These are phyloP conservation scores for Pristionchus japonicus DNA, from an alignment of 2,888 invertebrate species.

Conservation along the genomic window DNA sequence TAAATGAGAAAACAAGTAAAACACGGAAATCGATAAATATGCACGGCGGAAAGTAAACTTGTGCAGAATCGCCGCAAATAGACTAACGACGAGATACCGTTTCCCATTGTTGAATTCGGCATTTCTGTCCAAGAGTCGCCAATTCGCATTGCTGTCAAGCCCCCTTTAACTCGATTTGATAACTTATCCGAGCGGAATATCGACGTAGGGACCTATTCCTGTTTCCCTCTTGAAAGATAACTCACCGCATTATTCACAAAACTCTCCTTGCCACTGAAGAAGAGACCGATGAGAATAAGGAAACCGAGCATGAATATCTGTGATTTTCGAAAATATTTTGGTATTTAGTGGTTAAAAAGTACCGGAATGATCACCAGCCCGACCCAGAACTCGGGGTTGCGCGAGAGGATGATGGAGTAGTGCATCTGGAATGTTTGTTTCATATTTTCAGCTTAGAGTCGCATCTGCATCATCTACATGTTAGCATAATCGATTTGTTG, in stretches of 20 bases:
- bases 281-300: slow-evolving; percentile 13
- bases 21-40: too few relatives aligned
- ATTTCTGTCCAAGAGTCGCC: too few relatives aligned
- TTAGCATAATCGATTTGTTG: too few relatives aligned
- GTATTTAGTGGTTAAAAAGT: background rate
- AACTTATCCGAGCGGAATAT: background rate
- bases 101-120: too few relatives aligned
- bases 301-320: slow-evolving; percentile 14
- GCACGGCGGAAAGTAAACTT: too few relatives aligned
- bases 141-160: too few relatives aligned
- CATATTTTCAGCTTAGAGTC: background rate
- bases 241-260: slow-evolving; percentile 23
- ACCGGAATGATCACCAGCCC: background rate
- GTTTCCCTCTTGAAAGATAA: background rate
- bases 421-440: background rate
- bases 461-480: too few relatives aligned
- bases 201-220: too few relatives aligned
- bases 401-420: background rate
- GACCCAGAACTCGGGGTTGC: background rate
- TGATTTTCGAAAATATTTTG: background rate
- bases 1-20: too few relatives aligned
- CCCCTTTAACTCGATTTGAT: too few relatives aligned
- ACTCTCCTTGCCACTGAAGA: slow-evolving; percentile 14
- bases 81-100: too few relatives aligned
- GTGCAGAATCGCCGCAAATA: too few relatives aligned